Evolutionary conservation across 2,113 vertebrate genomes (phyloP).

Genomic region (Carassius carassius): DNA sequence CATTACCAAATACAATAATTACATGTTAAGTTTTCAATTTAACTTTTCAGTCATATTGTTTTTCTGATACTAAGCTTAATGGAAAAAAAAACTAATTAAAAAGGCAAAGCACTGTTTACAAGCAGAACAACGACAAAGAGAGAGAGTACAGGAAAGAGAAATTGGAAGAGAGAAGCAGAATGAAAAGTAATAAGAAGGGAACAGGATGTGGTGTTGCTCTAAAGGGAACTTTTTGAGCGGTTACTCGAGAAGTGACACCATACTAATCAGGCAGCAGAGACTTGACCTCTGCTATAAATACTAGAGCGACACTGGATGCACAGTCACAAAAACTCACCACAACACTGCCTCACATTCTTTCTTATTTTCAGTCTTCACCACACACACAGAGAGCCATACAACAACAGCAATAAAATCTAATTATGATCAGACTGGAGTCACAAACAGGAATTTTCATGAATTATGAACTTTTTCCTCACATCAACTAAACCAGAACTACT

Average conservation of each 20-base stretch:
- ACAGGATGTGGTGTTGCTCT: slow-evolving; percentile 19
- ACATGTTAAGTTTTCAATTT: not conserved
- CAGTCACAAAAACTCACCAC: slow-evolving; percentile 4
- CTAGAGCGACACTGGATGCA: slow-evolving; percentile 1
- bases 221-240: not conserved
- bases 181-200: not conserved
- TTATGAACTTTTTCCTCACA: not conserved
- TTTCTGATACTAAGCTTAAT: not conserved
- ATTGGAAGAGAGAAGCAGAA: not conserved
- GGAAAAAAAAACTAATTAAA: not conserved
- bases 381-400: not conserved
- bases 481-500: not conserved
- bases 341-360: slow-evolving; percentile 7
- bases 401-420: no score
- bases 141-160: not conserved
- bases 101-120: not conserved
- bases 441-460: slow-evolving; percentile 3
- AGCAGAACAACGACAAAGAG: not conserved
- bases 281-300: slow-evolving; percentile 45
- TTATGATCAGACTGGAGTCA: not conserved
- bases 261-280: slow-evolving; percentile 13
- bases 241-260: slow-evolving; percentile 30
- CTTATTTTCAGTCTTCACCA: slow-evolving; percentile 22
- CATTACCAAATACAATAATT: not conserved
- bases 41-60: not conserved